Conservation (phyloP, 1,140 invertebrate species). For the Euura saliciscinereae region DNA sequence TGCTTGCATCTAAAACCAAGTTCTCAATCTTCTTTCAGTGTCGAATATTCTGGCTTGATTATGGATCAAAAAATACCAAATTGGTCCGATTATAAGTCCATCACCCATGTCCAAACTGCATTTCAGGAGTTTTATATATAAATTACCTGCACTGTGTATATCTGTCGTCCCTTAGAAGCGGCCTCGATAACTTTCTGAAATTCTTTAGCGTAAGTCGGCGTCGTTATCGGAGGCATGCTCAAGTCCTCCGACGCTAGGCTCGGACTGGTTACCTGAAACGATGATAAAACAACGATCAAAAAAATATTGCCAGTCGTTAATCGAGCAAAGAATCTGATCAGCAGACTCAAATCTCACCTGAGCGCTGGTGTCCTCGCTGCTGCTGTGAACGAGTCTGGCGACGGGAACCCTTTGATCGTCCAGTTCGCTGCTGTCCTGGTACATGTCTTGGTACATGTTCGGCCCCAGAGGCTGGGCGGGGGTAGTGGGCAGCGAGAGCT, state of each 20-base stretch:
- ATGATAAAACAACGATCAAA: constrained; percentile 21
- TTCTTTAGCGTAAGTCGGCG: constrained; percentile 66
- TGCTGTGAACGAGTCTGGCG: constrained; percentile 60
- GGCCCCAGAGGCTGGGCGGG: constrained; percentile 50
- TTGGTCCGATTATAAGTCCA: no score
- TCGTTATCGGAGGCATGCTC: constrained; percentile 64
- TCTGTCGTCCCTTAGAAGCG: constrained; percentile 68
- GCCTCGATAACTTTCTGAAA: constrained; percentile 69
- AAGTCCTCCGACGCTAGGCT: constrained; percentile 57
- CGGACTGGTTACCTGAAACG: constrained; percentile 52
- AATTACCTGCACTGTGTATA: constrained; percentile 65
- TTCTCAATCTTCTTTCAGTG: no score
- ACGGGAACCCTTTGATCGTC: constrained; percentile 64
- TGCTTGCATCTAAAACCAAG: no score
- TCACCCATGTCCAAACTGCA: no score
- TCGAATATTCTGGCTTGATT: no score
- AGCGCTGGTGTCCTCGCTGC: constrained; percentile 58
- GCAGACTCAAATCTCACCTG: constrained; percentile 38
- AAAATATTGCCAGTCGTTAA: constrained; percentile 22
- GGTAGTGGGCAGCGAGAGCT: constrained; percentile 62
- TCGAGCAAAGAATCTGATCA: background rate
- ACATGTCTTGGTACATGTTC: constrained; percentile 54
- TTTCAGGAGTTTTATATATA: no score
- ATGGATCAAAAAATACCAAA: no score
- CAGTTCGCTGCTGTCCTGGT: constrained; percentile 54